These are phyloP conservation scores for Podotricha telesiphe DNA, from an alignment of 2,888 invertebrate species.

Conservation along the genomic window DNA sequence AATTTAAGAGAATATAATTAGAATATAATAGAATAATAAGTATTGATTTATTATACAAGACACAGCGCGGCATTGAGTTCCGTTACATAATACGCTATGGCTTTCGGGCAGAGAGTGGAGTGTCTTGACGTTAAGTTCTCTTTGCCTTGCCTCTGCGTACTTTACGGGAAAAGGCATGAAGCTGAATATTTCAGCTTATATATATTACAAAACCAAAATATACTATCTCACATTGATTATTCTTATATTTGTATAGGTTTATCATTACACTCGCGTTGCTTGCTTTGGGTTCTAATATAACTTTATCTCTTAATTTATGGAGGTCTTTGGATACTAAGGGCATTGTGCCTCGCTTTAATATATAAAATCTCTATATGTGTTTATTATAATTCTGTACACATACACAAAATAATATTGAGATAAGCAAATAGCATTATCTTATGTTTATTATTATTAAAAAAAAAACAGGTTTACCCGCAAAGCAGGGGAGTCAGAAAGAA, in stretches of 20 bases:
- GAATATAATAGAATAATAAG: too few species aligned
- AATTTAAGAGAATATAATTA: too few species aligned
- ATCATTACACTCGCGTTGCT: slow-evolving; percentile 29
- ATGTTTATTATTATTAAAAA: neutral
- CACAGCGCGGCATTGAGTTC: too few species aligned
- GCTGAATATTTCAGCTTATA: neutral
- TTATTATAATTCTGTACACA: slow-evolving; percentile 12
- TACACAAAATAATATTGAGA: slow-evolving; percentile 8
- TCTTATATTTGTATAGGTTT: slow-evolving; percentile 28
- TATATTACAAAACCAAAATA: neutral
- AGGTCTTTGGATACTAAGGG: slow-evolving; percentile 36
- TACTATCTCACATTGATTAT: neutral
- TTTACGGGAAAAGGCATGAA: too few species aligned
- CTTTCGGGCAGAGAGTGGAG: too few species aligned
- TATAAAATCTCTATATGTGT: slow-evolving; percentile 7
- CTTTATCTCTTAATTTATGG: slow-evolving; percentile 43
- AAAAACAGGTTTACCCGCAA: too few species aligned
- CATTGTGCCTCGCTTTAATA: slow-evolving; percentile 22
- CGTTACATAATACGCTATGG: too few species aligned
- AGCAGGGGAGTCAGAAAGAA: too few species aligned
- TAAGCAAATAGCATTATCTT: neutral
- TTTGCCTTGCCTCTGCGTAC: too few species aligned
- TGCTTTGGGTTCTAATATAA: slow-evolving; percentile 41
- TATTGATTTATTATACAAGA: too few species aligned
- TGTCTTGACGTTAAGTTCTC: too few species aligned